Evolutionary conservation across 2,888 invertebrate genomes (phyloP).

Genomic region (Cepaea hortensis): DNA sequence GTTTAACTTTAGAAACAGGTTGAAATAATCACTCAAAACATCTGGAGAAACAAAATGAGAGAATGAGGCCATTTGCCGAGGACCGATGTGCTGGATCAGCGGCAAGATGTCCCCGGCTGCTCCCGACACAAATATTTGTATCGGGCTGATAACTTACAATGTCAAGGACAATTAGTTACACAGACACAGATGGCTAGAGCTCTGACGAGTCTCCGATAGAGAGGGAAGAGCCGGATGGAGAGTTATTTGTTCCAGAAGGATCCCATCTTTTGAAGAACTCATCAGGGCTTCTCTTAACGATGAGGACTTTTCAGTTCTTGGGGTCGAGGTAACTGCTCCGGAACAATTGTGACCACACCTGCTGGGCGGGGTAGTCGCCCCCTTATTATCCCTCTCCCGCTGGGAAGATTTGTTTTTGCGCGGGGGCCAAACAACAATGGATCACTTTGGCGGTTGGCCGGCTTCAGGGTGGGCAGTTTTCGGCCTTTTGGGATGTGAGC

Average conservation of each 20-base stretch:
- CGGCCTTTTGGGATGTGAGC: neutral
- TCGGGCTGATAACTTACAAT: neutral
- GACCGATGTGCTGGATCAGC: neutral
- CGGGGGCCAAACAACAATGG: slow-evolving; percentile 33
- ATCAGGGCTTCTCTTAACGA: neutral
- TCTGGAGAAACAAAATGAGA: neutral
- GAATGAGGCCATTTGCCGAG: neutral
- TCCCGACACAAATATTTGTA: slow-evolving; percentile 22
- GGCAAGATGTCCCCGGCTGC: neutral
- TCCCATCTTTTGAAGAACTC: slow-evolving; percentile 8
- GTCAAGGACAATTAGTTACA: neutral
- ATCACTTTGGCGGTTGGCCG: slow-evolving; percentile 2
- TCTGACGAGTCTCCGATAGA: neutral
- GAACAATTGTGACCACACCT: slow-evolving; percentile 36
- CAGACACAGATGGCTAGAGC: neutral
- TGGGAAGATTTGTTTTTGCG: slow-evolving; percentile 34
- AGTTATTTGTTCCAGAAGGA: slow-evolving; percentile 24
- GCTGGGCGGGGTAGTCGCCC: slow-evolving; percentile 33
- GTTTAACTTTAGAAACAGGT: neutral
- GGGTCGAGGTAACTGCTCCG: neutral
- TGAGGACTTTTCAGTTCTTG: neutral
- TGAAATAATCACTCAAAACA: neutral
- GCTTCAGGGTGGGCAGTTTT: neutral
- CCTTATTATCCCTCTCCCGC: slow-evolving; percentile 29
- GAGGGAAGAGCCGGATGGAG: neutral